Conservation (phyloP, 2,113 vertebrate species). For the rat (Rattus norvegicus) region GRCr8 NC_086032.1:35081501-35082000, state of each 20-base stretch:
- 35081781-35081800: neutral
- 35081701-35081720: neutral
- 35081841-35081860: neutral
- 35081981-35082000: neutral
- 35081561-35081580: slow-evolving; percentile 13
- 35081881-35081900: neutral
- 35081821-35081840: neutral
- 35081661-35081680: neutral
- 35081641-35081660: neutral
- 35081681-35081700: neutral
- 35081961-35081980: neutral
- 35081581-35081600: neutral
- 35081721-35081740: neutral
- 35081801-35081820: neutral
- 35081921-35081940: neutral
- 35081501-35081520: neutral
- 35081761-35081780: neutral
- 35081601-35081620: too few relatives aligned
- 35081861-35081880: neutral
- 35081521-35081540: neutral
- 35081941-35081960: neutral
- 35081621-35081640: neutral
- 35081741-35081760: slow-evolving; percentile 5
- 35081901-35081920: neutral
- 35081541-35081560: neutral